These are phyloP conservation scores for Omphaloscelis lunosa DNA, from an alignment of 2,888 invertebrate species.

Conservation along the genomic window DNA sequence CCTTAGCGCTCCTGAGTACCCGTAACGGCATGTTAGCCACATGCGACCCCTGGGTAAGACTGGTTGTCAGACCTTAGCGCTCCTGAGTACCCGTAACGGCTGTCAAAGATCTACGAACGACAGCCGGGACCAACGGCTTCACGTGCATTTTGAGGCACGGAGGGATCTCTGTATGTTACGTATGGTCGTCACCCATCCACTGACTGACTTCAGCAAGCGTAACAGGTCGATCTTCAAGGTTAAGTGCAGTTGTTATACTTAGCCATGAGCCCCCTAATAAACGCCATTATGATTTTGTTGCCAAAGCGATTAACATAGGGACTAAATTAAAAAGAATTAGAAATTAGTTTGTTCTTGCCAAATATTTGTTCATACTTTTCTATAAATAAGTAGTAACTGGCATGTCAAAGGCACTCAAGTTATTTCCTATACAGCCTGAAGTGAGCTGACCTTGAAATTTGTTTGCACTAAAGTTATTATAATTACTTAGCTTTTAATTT, in stretches of 20 bases:
- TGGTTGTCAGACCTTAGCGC: too few species aligned
- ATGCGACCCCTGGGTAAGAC: too few species aligned
- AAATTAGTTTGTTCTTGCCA: constrained; percentile 15
- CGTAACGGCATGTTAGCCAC: too few species aligned
- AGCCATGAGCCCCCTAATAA: not conserved
- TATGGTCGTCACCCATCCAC: not conserved
- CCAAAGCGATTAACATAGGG: not conserved
- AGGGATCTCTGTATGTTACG: not conserved
- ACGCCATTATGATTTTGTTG: not conserved
- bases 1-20: too few species aligned
- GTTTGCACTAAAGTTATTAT: constrained; percentile 28
- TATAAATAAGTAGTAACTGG: constrained; percentile 1
- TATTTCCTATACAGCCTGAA: constrained; percentile 21
- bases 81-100: too few species aligned
- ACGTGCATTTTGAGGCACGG: too few species aligned
- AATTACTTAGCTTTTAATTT: constrained; percentile 12
- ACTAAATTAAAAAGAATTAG: constrained; percentile 3
- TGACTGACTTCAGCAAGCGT: not conserved
- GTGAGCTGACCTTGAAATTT: constrained; percentile 9
- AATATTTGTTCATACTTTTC: constrained; percentile 10
- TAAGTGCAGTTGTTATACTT: not conserved
- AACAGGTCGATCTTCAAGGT: not conserved
- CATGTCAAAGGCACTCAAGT: constrained; percentile 12
- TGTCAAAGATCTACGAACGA: too few species aligned
- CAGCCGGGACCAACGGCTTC: too few species aligned